Base-by-base conservation (phyloP, 1,140 invertebrate genomes). In the Stegodyphus mimosarum region DNA sequence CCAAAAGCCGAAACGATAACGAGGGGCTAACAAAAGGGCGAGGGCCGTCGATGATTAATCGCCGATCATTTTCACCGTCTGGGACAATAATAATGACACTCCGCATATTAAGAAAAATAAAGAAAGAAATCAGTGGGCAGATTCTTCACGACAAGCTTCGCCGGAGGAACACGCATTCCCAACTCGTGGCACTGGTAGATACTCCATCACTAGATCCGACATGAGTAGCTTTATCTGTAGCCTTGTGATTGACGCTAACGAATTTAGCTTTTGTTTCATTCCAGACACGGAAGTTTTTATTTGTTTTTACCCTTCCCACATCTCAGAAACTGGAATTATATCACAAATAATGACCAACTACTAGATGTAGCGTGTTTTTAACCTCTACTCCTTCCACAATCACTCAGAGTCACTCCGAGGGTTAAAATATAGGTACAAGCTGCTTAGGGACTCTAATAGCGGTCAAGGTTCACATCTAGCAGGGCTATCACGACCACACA, bases 61-160 rank as follows among this genome's bases (percentile, higher is more conserved):
- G 50, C 18, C 11, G 52, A 63, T 78, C 48, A 78, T 67, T 78
- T 51, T 50, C 51, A 33, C 49, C 72, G 50, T 52, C 69, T 70
- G 13, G 51, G 69, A 80, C 78, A 80, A 80, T 63, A 71, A 80
- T 80, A 80, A 80, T 80, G 78, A 80, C 78, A 80, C 69, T 72
- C 50, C 15, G 11, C 33, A 72, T 80, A 64, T 18, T 79, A 51
- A 79, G 55, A 79, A 55, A 50, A 60, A 60, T 60, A 9, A 60
- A 9, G 55, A 60, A 9, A 60, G 15, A 15, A 60, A 60, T 11
- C 15, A 60, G 9, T 15, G 9, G 9, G 15, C 9, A 60, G 9
- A 60, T 15, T 15, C 55, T 15, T 60, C 55, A 9, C 55, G 9
- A 60, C 55, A 33, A 33, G 33, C 33, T 33, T 33, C 33, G 33